A percentile compares a stretch with the other conserved stretches of the same genome.
Evolutionary conservation across 2,888 invertebrate species (phyloP).

Genomic region (Amphipyra tragopoginis): DNA sequence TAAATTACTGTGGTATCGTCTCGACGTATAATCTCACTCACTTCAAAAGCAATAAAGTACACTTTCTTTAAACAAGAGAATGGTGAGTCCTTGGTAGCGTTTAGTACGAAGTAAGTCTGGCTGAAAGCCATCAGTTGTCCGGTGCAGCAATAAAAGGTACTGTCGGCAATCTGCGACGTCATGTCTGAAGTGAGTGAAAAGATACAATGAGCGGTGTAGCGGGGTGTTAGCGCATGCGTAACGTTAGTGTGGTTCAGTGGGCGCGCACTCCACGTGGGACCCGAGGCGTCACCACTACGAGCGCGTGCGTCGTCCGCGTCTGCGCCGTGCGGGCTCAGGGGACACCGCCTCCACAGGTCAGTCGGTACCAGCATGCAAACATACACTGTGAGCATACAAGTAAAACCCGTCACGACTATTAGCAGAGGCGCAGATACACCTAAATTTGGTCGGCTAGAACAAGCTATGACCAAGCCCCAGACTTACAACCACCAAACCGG

Average conservation of each 20-base stretch:
- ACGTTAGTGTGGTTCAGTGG: slow-evolving; percentile 86
- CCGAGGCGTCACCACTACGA: slow-evolving; percentile 97
- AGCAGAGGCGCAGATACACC: background rate
- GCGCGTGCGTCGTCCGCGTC: slow-evolving; percentile 93
- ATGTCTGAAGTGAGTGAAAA: slow-evolving; percentile 53
- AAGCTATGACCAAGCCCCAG: too few species aligned
- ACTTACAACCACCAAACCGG: too few species aligned
- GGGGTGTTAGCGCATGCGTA: slow-evolving; percentile 89
- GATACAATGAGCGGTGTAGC: slow-evolving; percentile 53
- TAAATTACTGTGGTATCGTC: slow-evolving; percentile 45
- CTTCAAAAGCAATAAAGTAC: background rate
- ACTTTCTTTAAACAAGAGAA: background rate
- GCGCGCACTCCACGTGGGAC: slow-evolving; percentile 95
- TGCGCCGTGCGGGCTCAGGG: slow-evolving; percentile 91
- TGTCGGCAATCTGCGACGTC: too few species aligned
- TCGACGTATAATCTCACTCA: slow-evolving; percentile 64
- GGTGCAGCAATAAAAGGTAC: too few species aligned
- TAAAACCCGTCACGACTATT: background rate
- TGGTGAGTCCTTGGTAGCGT: too few species aligned
- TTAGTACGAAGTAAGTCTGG: too few species aligned
- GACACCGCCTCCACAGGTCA: slow-evolving; percentile 91
- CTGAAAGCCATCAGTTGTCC: too few species aligned
- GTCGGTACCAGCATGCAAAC: slow-evolving; percentile 19
- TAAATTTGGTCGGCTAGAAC: background rate
- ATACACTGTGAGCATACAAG: slow-evolving; percentile 20